phyloP scores from a whole-genome alignment of 2,797 vertebrate genomes.

The Acrocephalus scirpaceus region DNA sequence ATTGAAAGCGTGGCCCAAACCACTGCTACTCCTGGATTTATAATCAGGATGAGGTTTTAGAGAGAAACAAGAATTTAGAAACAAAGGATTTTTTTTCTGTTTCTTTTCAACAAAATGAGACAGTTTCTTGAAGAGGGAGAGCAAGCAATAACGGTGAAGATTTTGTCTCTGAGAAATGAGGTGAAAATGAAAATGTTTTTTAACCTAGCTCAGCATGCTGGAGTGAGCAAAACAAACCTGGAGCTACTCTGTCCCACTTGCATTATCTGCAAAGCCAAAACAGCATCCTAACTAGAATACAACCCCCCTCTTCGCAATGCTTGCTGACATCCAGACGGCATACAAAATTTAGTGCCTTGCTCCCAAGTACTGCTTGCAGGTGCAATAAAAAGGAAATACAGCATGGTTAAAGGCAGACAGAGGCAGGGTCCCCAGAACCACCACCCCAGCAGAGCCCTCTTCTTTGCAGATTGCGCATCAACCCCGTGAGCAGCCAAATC shows the following conservation, averaged over 20 bases:
- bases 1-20: neutral
- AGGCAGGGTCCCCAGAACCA: neutral
- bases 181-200: slow-evolving; percentile 10
- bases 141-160: neutral
- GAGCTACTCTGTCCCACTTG: neutral
- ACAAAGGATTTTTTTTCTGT: neutral
- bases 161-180: slow-evolving; percentile 1
- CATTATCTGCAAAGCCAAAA: neutral
- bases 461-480: neutral
- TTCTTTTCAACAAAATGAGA: neutral
- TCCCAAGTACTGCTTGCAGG: neutral
- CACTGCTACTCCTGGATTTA: neutral
- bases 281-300: neutral
- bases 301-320: neutral
- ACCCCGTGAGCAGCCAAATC: neutral
- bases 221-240: neutral
- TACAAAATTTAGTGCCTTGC: slow-evolving; percentile 42
- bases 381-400: slow-evolving; percentile 60
- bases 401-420: neutral
- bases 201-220: neutral
- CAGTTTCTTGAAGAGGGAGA: neutral
- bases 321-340: slow-evolving; percentile 33
- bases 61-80: neutral
- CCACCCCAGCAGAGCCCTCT: neutral
- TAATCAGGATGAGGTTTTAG: neutral